Base-by-base conservation (phyloP, 1,140 invertebrate species). In the Nylanderia fulva region DNA sequence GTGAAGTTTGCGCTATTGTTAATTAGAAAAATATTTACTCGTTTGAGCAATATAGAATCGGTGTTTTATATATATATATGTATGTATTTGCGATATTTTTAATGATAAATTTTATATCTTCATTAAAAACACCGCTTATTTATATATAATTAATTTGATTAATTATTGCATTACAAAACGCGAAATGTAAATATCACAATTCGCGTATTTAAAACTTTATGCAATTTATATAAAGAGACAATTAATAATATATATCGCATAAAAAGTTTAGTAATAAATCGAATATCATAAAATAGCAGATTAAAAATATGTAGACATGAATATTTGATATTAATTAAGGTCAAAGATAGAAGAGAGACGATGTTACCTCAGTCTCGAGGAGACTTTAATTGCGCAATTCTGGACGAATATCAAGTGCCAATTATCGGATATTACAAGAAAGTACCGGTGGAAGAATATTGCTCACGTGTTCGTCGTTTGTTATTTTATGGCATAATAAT, bases 321-420 rank as follows among this genome's bases (percentile, higher is more conserved):
- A 84, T 84, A 76, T 84, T 69, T 84, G 64, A 84, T 60, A 74
- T 84, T 84, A 84, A 84, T 84, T 84, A 76, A 84, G 71, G 82
- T 76, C 82, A 42, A 48, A 56, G 75, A 84, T 84, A 64, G 71
- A 64, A 52, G 36, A 48, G 36, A 33, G 9, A 33, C 21, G 29
- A 52, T 29, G 71, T 74, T 24, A 84, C 69, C 42, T 64, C 15
- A 71, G 45, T 33, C 45, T 52, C 21, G 61, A 54, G 7, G 33
- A 58, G 54, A 39, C 42, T 77, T 48, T 66, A 77, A 66, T 36
- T 48, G 75, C 60, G 61, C 76, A 48, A 79, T 79, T 79, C 66
- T 68, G 29, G 42, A 15, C 76, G 76, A 79, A 79, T 68, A 63
- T 79, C 61, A 68, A 66, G 61, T 66, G 61, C 61, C 76, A 79